These are phyloP conservation scores for Addax nasomaculatus DNA, from an alignment of 2,113 vertebrate genomes.

Conservation along the genomic window DNA sequence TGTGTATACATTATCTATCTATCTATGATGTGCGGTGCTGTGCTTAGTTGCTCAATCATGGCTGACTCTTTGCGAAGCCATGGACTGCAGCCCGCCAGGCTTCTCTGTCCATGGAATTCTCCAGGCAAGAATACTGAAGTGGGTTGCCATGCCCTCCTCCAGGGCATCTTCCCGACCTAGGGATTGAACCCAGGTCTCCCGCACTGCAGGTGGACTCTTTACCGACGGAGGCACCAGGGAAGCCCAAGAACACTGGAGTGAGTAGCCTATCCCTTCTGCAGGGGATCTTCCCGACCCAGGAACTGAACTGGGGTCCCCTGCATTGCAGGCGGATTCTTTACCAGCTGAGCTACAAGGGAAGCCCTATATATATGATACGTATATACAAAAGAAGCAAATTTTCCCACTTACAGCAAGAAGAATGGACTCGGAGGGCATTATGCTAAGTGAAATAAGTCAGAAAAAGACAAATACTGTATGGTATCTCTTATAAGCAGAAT, in stretches of 20 bases:
- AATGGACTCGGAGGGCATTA: neutral
- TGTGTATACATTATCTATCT: neutral
- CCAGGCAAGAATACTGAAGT: neutral
- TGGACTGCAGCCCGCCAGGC: accelerated
- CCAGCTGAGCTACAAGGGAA: neutral
- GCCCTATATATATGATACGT: neutral
- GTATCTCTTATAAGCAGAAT: neutral
- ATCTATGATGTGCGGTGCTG: neutral
- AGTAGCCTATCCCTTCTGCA: neutral
- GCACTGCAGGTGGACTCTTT: neutral
- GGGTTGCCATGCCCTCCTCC: neutral
- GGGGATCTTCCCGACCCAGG: neutral
- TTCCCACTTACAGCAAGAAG: neutral
- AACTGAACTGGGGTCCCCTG: neutral
- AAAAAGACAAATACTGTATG: neutral
- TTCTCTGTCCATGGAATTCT: neutral
- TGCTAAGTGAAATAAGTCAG: neutral
- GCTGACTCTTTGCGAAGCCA: accelerated
- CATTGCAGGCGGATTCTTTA: neutral
- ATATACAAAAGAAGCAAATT: neutral
- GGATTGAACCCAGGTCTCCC: too few species aligned
- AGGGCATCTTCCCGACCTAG: neutral
- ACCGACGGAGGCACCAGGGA: neutral
- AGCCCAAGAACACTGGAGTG: neutral
- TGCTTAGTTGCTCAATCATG: neutral